Base-by-base conservation (phyloP, 1,140 invertebrate species). In the Phocides pigmalion region DNA sequence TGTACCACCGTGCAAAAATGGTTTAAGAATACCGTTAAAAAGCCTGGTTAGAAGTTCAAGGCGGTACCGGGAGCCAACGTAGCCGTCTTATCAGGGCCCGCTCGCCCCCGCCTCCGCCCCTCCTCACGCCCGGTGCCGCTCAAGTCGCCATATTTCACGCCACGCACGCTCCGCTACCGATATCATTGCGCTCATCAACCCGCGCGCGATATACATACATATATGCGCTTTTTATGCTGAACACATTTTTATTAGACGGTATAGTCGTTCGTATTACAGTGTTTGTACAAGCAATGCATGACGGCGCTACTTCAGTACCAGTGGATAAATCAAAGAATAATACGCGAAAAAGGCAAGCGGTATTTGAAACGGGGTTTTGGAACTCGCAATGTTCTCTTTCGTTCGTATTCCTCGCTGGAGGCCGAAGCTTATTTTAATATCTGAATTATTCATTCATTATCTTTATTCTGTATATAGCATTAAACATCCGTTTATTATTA, bases 151-250 rank as follows among this genome's bases (percentile, higher is more conserved):
- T 54, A 54, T 41, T 22, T 54, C 51, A 54, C 35, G 35, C 42
- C 6, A 19, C 44, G 19, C 44, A 20, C 51, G 47, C 47, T 20
- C 25, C 12, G 6, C 46, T 9, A 3, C 28, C 28, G 32, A 19
- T 54, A 54, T 54, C 35, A 12, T 14, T 46, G 39, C 28, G 28
- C 20, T 56, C 53, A 56, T 54, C 51, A 54, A 37, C 51, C 15
- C 53, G 39, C 39, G 20, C 20, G 25, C 4, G 20, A 17, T 28
- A 44, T 56, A 56, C 44, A 56, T 56, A 20, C 39, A 44, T 56
- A 56, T 56, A 56, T 56, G 39, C 39, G 39, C 39, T 44, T 56
- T 56, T 56, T 44, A 56, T 56, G 53, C 20, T 56, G 53, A 56
- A 58, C 54, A 46, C 54, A 44, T 46, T 58, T 58, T 58, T 44